phyloP scores from a whole-genome alignment of 2,113 vertebrate genomes.

The Castor canadensis region DNA sequence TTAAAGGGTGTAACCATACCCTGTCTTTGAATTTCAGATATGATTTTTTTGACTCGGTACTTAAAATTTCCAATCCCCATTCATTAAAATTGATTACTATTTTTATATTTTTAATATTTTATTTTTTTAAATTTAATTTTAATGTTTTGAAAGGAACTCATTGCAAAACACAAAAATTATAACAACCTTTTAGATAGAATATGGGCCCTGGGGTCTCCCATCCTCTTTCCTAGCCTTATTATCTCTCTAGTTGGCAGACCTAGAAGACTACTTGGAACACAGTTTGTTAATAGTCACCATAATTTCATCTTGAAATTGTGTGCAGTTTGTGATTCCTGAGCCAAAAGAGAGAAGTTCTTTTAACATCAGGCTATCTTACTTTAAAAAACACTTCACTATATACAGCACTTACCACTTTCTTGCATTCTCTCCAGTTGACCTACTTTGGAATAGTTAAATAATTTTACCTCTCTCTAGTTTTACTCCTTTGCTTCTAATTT shows the following conservation, averaged over 20 bases:
- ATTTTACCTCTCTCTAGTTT: background rate
- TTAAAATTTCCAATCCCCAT: background rate
- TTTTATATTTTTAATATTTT: background rate
- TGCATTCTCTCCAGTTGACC: background rate
- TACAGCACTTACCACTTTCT: background rate
- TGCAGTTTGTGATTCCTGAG: background rate
- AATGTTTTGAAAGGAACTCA: background rate
- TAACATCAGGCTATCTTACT: background rate
- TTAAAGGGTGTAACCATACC: background rate
- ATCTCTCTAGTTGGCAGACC: background rate
- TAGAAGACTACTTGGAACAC: background rate
- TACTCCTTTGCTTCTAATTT: slow-evolving; percentile 5
- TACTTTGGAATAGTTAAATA: background rate
- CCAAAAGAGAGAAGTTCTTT: background rate
- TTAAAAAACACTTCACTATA: background rate
- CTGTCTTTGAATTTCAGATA: background rate
- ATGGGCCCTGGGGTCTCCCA: background rate
- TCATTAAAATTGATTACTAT: background rate
- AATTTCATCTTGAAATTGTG: background rate
- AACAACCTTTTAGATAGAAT: background rate
- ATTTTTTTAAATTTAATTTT: background rate
- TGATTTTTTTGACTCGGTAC: background rate
- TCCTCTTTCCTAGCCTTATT: background rate
- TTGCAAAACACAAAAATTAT: background rate
- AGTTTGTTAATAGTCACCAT: background rate